Evolutionary conservation across 1,140 invertebrate species (phyloP), one percentile per base, ranked within the genome.

Genomic region (Drosophila paulistorum): DNA sequence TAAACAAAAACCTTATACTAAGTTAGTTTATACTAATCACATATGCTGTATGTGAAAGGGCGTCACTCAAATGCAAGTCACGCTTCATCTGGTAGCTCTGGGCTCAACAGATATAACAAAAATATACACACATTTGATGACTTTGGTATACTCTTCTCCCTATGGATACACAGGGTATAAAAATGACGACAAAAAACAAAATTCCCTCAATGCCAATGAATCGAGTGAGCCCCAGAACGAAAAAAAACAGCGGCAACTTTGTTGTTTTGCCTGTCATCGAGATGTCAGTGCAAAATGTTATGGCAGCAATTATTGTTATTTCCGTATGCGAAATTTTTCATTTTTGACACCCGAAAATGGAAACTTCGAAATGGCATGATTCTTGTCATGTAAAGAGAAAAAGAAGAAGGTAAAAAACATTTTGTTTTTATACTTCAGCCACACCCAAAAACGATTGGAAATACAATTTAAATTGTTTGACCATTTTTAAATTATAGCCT

Each of bases 261-360:
- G 74, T 81, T 69, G 67, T 73, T 45, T 62, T 61, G 45, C 63
- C 68, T 82, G 74, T 82, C 80, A 78, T 59, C 79, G 65, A 76
- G 65, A 76, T 51, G 68, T 83, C 80, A 70, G 48, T 74, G 70
- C 76, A 66, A 68, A 76, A 73, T 87, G 79, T 87, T 87, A 82
- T 87, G 71, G 79, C 77, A 68, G 74, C 84, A 89, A 89, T 89
- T 89, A 87, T 77, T 89, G 80, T 69, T 82, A 76, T 83, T 87
- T 83, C 77, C 83, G 79, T 74, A 87, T 89, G 84, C 68, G 77
- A 30, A 86, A 75, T 51, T 69, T 87, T 79, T 82, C 72, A 86
- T 58, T 81, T 86, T 72, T 71, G 71, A 54, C 60, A 79, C 61
- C 59, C 45, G 17, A 51, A 51, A 51, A 51, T 23, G 45, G 17